Base-by-base conservation (phyloP, 2,888 invertebrate species). In the Caradrina kadenii region DNA sequence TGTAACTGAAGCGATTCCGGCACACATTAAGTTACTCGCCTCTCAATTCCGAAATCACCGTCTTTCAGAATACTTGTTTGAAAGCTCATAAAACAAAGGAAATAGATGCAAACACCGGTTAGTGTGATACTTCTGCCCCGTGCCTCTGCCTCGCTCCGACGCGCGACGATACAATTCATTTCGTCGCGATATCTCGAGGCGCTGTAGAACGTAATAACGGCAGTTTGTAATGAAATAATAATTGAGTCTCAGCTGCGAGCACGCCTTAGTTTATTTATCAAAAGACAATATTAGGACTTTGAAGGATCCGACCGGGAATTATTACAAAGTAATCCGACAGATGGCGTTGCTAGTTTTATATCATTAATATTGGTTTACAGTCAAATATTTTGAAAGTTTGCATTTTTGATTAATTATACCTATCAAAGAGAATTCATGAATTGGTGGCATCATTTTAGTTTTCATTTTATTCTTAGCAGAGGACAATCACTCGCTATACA, bases 191-290 rank as follows among this genome's bases (percentile, higher is more conserved):
- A 80, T 82, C 83, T 81, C 73, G 79, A 81, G 82, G 79, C 82
- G 80, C 81, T 76, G 78, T 76, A 73, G 52, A 81, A 84, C 79
- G 82, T 82, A 86, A 88, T 87, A 87, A 85, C 82, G 84, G 54
- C 83, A 81, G 75, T 89, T 88, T 88, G 84, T 90, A 88, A 90
- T 89, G 87, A 89, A 90, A 90, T 89, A 87, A 88, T 89, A 83
- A 83, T 83, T 74, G 83, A 81, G 87, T 88, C 87, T 81, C 86
- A 88, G 85, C 88, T 89, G 87, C 76, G 86, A 81, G 80, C 75
- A 82, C 79, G 83, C 71, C 73, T 73, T 77, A 79, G 84, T 88
- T 90, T 90, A 89, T 90, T 89, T 89, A 88, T 89, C 87, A 89
- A 88, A 89, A 90, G 88, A 89, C 88, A 90, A 91, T 89, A 90